A percentile compares a stretch with the other conserved stretches of the same genome.
Conservation (phyloP, 1,140 invertebrate genomes). For the Tetranychus urticae region DNA sequence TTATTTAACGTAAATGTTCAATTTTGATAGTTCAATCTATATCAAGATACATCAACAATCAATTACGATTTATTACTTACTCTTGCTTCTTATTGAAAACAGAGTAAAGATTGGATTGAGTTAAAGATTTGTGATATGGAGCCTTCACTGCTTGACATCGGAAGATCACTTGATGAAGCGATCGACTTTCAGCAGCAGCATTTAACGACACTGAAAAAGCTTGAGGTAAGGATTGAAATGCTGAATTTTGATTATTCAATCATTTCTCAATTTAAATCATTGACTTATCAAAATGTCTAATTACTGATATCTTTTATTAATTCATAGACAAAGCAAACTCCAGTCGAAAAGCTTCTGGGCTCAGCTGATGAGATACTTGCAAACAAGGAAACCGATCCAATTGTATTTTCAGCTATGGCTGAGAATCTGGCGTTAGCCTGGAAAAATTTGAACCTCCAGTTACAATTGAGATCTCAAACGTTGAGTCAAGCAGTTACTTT, state of each 20-base stretch:
- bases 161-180: constrained; percentile 46
- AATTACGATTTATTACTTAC: neutral
- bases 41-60: neutral
- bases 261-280: too few relatives aligned
- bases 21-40: too few relatives aligned
- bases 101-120: constrained; percentile 59
- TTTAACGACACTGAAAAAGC: constrained; percentile 52
- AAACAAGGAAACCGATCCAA: constrained; percentile 42
- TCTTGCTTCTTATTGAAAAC: constrained; percentile 18
- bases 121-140: constrained; percentile 61
- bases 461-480: constrained; percentile 48
- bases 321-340: constrained; percentile 55
- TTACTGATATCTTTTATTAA: too few relatives aligned
- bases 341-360: constrained; percentile 61
- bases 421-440: constrained; percentile 62
- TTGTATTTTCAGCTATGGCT: constrained; percentile 75
- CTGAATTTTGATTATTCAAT: too few relatives aligned
- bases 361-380: constrained; percentile 60
- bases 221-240: constrained; percentile 36
- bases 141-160: constrained; percentile 56
- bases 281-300: too few relatives aligned
- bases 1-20: neutral
- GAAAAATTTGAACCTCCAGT: constrained; percentile 55
- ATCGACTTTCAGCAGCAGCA: constrained; percentile 45
- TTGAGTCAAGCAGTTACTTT: constrained; percentile 33